Percentiles rank a stretch among this genome's conserved stretches.
These are phyloP conservation scores for Oligia strigilis DNA, from an alignment of 2,888 invertebrate species.

Conservation along the genomic window DNA sequence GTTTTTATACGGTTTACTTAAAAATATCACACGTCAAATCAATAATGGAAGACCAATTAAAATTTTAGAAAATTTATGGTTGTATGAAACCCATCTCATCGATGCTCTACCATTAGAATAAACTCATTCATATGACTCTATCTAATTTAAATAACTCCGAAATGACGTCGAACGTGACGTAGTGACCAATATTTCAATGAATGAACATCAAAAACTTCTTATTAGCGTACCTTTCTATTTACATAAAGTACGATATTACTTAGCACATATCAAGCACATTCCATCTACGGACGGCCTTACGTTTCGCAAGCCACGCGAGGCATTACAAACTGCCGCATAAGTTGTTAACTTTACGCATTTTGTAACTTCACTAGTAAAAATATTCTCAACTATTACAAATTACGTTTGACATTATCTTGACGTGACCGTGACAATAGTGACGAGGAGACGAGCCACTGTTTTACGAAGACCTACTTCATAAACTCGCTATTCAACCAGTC, in stretches of 20 bases:
- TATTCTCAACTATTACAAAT: conserved; percentile 67
- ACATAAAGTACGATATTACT: conserved; percentile 62
- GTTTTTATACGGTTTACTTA: background rate
- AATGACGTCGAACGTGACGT: conserved; percentile 12
- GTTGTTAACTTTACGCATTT: conserved; percentile 65
- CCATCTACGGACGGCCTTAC: conserved; percentile 55
- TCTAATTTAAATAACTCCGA: background rate
- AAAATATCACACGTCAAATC: background rate
- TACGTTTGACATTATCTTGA: conserved; percentile 67
- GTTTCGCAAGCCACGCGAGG: conserved; percentile 65
- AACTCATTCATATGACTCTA: background rate
- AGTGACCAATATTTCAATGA: conserved; percentile 31
- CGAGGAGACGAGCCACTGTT: conserved; percentile 51
- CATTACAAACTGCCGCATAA: conserved; percentile 65
- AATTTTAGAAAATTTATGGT: too few relatives aligned
- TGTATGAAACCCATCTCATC: background rate
- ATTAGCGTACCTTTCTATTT: conserved; percentile 52
- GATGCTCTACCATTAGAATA: background rate
- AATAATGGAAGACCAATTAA: background rate
- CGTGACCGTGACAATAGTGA: conserved; percentile 68
- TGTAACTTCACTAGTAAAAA: conserved; percentile 64
- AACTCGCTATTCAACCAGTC: conserved; percentile 36
- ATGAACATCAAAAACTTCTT: conserved; percentile 32
- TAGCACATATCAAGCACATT: conserved; percentile 67
- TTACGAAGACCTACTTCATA: conserved; percentile 55